Percentiles rank a stretch among this genome's conserved stretches.
Evolutionary conservation across 2,113 vertebrate genomes (phyloP).

Genomic region (Morone saxatilis): DNA sequence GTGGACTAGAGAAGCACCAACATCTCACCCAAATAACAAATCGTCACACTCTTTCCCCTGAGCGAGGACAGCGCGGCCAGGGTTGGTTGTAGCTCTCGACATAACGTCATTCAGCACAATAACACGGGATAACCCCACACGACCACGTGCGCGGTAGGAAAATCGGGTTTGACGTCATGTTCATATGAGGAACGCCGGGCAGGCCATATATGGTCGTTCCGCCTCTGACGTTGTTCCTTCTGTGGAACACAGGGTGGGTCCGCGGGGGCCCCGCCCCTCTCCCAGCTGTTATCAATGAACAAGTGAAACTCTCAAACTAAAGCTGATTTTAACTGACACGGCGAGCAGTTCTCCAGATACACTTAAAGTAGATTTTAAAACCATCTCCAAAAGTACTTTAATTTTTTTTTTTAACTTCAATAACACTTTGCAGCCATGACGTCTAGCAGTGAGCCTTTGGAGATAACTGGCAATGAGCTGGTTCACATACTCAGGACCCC

Average conservation of each 20-base stretch:
- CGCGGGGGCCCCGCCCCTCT: constrained; percentile 31
- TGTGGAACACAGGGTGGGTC: constrained; percentile 74
- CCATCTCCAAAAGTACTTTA: not conserved
- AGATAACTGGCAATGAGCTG: constrained; percentile 82
- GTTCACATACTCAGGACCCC: constrained; percentile 84
- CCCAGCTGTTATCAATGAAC: constrained; percentile 70
- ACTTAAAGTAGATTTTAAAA: not conserved
- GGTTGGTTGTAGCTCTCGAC: constrained; percentile 8
- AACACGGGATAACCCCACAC: constrained; percentile 76
- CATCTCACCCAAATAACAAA: constrained; percentile 30
- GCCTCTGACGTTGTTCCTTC: constrained; percentile 61
- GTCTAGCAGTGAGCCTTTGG: constrained; percentile 66
- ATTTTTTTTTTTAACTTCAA: not conserved
- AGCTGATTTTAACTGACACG: constrained; percentile 27
- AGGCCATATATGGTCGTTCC: constrained; percentile 79
- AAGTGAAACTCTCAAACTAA: constrained; percentile 59
- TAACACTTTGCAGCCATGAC: constrained; percentile 43
- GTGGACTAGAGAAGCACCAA: not conserved
- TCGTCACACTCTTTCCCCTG: constrained; percentile 37
- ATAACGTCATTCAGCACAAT: constrained; percentile 70
- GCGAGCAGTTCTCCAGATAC: not conserved
- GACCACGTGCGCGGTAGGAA: constrained; percentile 75
- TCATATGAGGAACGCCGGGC: constrained; percentile 78
- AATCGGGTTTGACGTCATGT: constrained; percentile 60
- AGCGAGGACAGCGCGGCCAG: not conserved